Conservation (phyloP, 2,797 vertebrate genomes). For the Eurystomus glaucurus region DNA sequence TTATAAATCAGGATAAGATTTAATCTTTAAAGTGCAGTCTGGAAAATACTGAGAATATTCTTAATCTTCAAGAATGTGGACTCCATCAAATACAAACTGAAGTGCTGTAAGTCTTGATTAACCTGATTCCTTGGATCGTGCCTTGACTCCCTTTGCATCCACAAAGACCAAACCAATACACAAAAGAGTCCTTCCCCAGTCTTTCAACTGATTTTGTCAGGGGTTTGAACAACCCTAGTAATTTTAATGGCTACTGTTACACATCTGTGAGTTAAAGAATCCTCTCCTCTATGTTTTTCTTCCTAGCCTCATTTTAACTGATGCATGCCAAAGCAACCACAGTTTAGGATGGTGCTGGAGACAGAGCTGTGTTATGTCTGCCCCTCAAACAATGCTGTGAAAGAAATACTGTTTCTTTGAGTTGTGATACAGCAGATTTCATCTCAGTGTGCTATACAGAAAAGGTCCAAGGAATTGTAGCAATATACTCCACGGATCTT, state of each 20-base stretch:
- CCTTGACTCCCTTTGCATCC: not conserved
- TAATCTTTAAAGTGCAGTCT: not conserved
- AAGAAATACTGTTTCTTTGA: not conserved
- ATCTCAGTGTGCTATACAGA: not conserved
- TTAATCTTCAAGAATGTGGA: not conserved
- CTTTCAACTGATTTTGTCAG: not conserved
- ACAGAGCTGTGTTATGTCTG: not conserved
- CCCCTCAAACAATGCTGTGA: not conserved
- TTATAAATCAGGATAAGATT: not conserved
- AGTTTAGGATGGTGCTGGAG: not conserved
- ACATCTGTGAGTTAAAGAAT: not conserved
- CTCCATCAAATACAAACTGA: not conserved
- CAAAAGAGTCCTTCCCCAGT: not conserved
- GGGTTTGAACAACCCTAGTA: not conserved
- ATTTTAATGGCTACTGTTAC: not conserved
- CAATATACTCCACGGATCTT: not conserved
- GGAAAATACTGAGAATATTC: not conserved
- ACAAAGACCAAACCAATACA: not conserved
- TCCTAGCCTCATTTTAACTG: rapidly evolving
- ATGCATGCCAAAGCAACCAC: not conserved
- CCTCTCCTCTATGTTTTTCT: not conserved
- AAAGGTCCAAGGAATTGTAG: not conserved
- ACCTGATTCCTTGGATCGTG: not conserved
- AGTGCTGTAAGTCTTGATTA: not conserved
- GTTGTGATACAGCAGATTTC: not conserved